Percentiles rank a stretch among this genome's conserved stretches.
These are phyloP conservation scores for Knipowitschia caucasica DNA, from an alignment of 2,797 vertebrate genomes.

Conservation along the genomic window DNA sequence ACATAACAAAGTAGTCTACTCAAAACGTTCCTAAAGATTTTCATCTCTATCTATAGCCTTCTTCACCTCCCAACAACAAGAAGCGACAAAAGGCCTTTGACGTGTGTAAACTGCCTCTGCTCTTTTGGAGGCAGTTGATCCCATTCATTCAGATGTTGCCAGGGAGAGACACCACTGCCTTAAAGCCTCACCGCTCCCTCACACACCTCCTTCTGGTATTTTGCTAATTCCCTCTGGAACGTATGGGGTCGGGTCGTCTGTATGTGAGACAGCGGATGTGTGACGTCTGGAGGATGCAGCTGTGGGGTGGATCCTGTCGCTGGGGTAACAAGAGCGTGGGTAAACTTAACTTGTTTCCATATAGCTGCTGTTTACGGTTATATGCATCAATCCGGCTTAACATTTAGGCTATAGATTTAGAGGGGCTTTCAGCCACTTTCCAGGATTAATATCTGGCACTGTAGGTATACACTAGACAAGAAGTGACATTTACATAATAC, in stretches of 20 bases:
- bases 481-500: too few relatives aligned
- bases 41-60: slow-evolving; percentile 53
- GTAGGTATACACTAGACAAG: too few relatives aligned
- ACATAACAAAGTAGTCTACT: slow-evolving; percentile 4
- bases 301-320: not conserved
- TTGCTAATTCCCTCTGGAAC: slow-evolving; percentile 53
- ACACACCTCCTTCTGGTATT: slow-evolving; percentile 53
- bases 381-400: not conserved
- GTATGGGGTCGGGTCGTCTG: slow-evolving; percentile 21
- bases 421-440: not conserved
- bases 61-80: slow-evolving; percentile 40
- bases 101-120: slow-evolving; percentile 21
- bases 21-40: slow-evolving; percentile 15
- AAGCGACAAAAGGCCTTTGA: slow-evolving; percentile 45
- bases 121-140: slow-evolving; percentile 40
- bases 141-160: slow-evolving; percentile 66
- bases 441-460: too few relatives aligned
- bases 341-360: not conserved
- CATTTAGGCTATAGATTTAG: not conserved
- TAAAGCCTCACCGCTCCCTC: slow-evolving; percentile 1
- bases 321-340: not conserved
- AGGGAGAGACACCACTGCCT: slow-evolving; percentile 45
- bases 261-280: slow-evolving; percentile 28
- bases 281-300: slow-evolving; percentile 3
- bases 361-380: not conserved